Evolutionary conservation across 1,140 invertebrate species (phyloP), one percentile per base, ranked within the genome.

Genomic region (Triops longicaudatus): DNA sequence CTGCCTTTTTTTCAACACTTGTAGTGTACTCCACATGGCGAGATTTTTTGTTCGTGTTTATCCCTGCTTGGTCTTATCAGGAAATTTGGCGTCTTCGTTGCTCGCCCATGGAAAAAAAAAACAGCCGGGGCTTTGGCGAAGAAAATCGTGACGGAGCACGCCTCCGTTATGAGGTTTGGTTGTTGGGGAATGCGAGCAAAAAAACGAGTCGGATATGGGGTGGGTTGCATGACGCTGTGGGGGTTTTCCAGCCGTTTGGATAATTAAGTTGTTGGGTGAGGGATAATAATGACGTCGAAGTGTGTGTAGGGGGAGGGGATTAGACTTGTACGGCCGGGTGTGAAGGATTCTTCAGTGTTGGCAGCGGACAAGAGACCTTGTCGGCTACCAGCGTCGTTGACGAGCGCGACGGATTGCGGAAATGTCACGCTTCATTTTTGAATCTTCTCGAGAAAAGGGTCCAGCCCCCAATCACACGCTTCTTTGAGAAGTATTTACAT

Each of bases 381-480:
- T 63, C 50, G 50, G 22, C 50, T 14, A 63, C 10, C 50, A 63
- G 50, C 50, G 14, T 22, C 17, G 50, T 63, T 63, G 50, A 63
- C 50, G 50, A 17, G 50, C 50, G 50, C 10, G 50, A 63, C 50
- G 50, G 50, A 63, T 63, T 63, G 50, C 50, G 50, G 50, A 14
- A 63, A 63, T 22, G 50, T 63, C 50, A 63, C 50, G 50, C 50
- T 63, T 63, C 50, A 63, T 63, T 63, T 63, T 63, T 63, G 50
- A 22, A 63, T 63, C 17, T 14, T 63, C 9, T 17, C 22, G 6
- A 63, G 50, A 63, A 63, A 63, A 63, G 17, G 50, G 50, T 17
- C 50, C 50, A 22, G 22, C 22, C 50, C 50, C 50, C 50, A 63
- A 63, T 63, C 50, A 63, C 50, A 63, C 50, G 50, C 50, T 63